Base-by-base conservation (phyloP, 2,797 vertebrate genomes). In the Halcyon leucocephala region DNA sequence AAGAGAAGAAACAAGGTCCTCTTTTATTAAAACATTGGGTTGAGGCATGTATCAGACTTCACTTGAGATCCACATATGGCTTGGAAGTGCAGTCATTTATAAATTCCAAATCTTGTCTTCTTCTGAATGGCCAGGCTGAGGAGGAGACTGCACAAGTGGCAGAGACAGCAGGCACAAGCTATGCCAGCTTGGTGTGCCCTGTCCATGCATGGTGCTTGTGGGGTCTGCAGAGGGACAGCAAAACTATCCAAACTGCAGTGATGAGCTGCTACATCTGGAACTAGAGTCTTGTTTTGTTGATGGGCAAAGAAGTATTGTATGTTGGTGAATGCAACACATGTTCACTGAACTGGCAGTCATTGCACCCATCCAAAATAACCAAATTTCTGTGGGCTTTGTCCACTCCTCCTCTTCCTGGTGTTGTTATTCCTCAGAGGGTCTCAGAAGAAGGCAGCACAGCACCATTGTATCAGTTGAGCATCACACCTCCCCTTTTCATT, bases 381-480 rank as follows among this genome's bases (percentile, higher is more conserved):
- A 61, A 74, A 81, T 67, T 71, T 11, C 35, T 55, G 8, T 29
- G 26, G 26, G 4, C 13, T 12, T 52, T 51, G 9, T 35, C 37
- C 69, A 5, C 19, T 62, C 16, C 29, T 76, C 31, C 28, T 85
- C 13, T 31, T 66, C 16, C 15, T 48, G 21, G 3, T n/a, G 17
- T 14, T 29, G 12, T 16, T 9, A 3, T 18, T 60, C 69, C 42
- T 70, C 16, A n/a, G 0, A 0, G 14, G 2, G 5, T 62, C 17
- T 86, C 51, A 61, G 74, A 65, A 51, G 31, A 25, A 6, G 0
- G 19, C 19, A 83, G 14, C 39, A 58, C 9, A 73, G 9, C 17
- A 46, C 13, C 21, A 28, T 19, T 1, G 0, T 29, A 58, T 69
- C 61, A 46, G 4, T 0, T 33, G n/a, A 65, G 7, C 39, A 54